Conservation (phyloP, 2,797 vertebrate species). For the Coregonus ussuriensis region DNA sequence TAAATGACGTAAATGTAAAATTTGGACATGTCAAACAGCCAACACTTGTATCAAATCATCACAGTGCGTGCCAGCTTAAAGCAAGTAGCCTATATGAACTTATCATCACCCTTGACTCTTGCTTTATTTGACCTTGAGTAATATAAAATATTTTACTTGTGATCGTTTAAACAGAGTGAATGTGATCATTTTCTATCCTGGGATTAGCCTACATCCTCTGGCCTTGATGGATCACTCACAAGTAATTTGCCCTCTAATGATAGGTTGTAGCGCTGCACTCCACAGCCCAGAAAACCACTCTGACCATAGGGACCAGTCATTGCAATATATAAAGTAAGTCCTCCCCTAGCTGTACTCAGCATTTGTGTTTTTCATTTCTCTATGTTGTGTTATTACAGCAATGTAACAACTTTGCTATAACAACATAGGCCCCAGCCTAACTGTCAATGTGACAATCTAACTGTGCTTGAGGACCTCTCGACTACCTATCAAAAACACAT, state of each 20-base stretch:
- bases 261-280: neutral
- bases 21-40: slow-evolving; percentile 15
- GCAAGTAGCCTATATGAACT: neutral
- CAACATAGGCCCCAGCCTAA: too few species aligned
- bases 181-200: neutral
- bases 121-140: neutral
- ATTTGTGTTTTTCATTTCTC: neutral
- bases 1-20: too few species aligned
- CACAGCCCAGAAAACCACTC: slow-evolving; percentile 3
- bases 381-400: neutral
- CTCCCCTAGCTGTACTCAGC: neutral
- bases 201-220: neutral
- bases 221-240: neutral
- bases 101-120: neutral
- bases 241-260: neutral
- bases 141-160: neutral
- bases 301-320: neutral
- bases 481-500: neutral
- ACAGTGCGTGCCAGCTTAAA: neutral
- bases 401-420: neutral
- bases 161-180: slow-evolving; percentile 8
- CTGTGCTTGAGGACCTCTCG: neutral
- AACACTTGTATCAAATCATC: neutral
- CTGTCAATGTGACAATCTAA: too few species aligned
- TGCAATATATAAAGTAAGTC: neutral